Evolutionary conservation across 2,113 vertebrate genomes (phyloP).

Genomic region (Cromileptes altivelis): DNA sequence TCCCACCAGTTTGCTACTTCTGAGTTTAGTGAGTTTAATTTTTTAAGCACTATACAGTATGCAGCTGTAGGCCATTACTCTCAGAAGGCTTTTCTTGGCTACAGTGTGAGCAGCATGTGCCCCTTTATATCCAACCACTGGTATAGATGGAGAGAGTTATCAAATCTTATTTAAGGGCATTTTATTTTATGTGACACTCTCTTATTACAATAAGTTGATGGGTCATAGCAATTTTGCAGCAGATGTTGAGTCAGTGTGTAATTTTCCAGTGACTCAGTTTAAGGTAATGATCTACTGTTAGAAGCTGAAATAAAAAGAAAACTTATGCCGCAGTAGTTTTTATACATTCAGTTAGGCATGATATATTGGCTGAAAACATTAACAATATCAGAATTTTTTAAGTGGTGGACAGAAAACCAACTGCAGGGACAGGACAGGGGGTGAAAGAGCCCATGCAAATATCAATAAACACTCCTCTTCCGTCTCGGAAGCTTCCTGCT

Average conservation of each 20-base stretch:
- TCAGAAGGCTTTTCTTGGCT: conserved; percentile 69
- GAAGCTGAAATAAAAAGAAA: conserved; percentile 45
- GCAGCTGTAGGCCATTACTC: conserved; percentile 74
- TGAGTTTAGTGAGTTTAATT: conserved; percentile 56
- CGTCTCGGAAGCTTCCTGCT: conserved; percentile 96
- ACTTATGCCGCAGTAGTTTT: conserved; percentile 26
- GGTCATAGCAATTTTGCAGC: conserved; percentile 54
- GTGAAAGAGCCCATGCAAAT: conserved; percentile 86
- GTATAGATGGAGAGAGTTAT: conserved; percentile 66
- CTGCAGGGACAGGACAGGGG: conserved; percentile 65
- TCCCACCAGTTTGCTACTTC: conserved; percentile 67
- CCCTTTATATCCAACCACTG: conserved; percentile 62
- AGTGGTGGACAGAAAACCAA: conserved; percentile 79
- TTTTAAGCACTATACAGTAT: conserved; percentile 63
- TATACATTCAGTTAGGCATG: conserved; percentile 38
- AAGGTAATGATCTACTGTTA: conserved; percentile 65
- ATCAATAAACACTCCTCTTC: conserved; percentile 96
- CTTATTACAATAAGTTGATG: conserved; percentile 76
- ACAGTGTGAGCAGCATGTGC: conserved; percentile 8
- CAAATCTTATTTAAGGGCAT: conserved; percentile 78
- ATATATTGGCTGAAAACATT: conserved; percentile 48
- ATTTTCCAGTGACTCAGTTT: conserved; percentile 79
- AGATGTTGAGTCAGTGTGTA: conserved; percentile 53
- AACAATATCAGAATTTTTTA: conserved; percentile 44
- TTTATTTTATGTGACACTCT: conserved; percentile 74